Base-by-base conservation (phyloP, 2,888 invertebrate species). In the Bombylius discolor region DNA sequence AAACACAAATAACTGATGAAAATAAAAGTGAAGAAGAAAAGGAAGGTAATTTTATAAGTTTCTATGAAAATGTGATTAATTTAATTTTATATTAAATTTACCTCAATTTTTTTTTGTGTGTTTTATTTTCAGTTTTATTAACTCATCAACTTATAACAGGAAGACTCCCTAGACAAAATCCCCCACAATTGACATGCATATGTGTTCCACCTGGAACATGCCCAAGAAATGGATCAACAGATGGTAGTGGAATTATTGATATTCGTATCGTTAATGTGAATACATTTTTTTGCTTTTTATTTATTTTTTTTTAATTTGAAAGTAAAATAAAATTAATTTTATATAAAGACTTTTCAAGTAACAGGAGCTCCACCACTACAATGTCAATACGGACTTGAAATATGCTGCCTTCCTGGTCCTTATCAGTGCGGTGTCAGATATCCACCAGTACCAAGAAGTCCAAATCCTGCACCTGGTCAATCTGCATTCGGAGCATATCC, bases 401-500 rank as follows among this genome's bases (percentile, higher is more conserved):
- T 60, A 4, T 74, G 73, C 56, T 74, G 73, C 47, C 66, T 66
- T 55, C 60, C 64, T 1, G 71, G 71, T 13, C 52, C 63, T 13
- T 72, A 72, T 63, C 68, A 69, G 32, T 74, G 73, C 46, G 73
- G 73, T 3, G 62, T 65, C 0, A 62, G 68, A 5, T 72, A 63
- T 59, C 69, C 74, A 4, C 68, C 74, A 1, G 70, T 72, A 1
- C 63, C 70, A 0, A 67, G 66, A 1, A 64, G 69, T 6, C 70
- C 73, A 3, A 64, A 70, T 5, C 69, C 76, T 1, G 66, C 61
- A 14, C 61, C 70, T 36, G 83, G 83, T 3, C 79, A 81, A 69
- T 81, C 86, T 11, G 76, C 74, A 59, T 83, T 78, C 64, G 87
- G 86, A 13, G 82, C 83, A 62, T 85, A 80, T 70, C 87, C 87